Evolutionary conservation across 2,113 vertebrate species (phyloP).

Genomic region (Trogon melanurus): DNA sequence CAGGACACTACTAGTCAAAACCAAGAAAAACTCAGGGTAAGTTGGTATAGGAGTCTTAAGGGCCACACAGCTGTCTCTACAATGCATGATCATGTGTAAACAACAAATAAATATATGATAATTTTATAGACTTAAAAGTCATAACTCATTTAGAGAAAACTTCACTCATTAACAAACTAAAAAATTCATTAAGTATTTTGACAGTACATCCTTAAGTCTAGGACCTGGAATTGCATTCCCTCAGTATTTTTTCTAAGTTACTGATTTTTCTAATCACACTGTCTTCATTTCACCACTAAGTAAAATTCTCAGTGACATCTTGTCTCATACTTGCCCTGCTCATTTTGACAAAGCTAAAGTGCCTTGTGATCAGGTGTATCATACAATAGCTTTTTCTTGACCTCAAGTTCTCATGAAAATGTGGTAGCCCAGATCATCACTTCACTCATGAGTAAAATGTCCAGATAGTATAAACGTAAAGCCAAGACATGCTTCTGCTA

Average conservation of each 20-base stretch:
- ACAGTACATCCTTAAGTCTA: background rate
- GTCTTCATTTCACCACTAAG: background rate
- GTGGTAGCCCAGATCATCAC: background rate
- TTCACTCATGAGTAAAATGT: background rate
- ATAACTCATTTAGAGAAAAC: background rate
- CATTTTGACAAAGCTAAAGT: background rate
- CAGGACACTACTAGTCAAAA: background rate
- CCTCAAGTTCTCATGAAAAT: background rate
- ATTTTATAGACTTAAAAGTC: background rate
- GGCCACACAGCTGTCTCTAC: background rate
- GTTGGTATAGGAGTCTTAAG: background rate
- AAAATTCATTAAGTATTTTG: background rate
- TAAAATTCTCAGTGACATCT: background rate
- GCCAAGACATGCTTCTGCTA: background rate
- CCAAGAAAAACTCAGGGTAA: background rate
- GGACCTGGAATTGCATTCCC: background rate
- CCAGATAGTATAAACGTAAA: background rate
- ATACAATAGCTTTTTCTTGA: background rate
- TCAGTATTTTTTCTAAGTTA: background rate
- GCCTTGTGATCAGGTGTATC: background rate
- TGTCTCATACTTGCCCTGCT: background rate
- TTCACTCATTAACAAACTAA: background rate
- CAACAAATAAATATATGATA: background rate
- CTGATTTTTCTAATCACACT: background rate
- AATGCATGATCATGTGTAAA: background rate